phyloP scores from a whole-genome alignment of 2,797 vertebrate species.

The Muscicapa comitata region DNA sequence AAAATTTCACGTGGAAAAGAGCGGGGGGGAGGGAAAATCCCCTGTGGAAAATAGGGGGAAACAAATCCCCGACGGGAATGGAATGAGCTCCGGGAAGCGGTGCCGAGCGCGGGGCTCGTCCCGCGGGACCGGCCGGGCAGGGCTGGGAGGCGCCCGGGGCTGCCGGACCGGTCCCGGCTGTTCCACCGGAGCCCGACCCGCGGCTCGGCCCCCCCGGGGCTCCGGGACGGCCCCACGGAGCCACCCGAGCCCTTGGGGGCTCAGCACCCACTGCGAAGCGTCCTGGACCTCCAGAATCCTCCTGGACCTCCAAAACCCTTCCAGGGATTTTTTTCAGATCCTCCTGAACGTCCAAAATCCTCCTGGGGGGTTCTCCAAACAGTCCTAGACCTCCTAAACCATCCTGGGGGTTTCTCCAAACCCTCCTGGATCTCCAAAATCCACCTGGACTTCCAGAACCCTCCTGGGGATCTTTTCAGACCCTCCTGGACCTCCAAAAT shows the following conservation, averaged over 20 bases:
- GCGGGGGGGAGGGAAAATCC: too few relatives aligned
- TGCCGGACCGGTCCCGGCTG: neutral
- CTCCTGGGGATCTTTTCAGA: too few relatives aligned
- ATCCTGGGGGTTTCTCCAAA: too few relatives aligned
- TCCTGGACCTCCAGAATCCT: too few relatives aligned
- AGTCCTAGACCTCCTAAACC: too few relatives aligned
- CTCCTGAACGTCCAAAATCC: too few relatives aligned
- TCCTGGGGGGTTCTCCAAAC: fast-evolving
- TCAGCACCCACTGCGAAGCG: neutral
- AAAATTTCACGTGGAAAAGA: neutral
- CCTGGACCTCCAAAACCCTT: neutral
- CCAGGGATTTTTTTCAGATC: too few relatives aligned
- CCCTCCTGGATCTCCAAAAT: too few relatives aligned
- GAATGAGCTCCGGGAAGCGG: neutral
- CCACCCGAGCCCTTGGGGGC: neutral
- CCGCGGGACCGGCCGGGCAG: neutral
- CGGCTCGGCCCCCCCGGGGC: neutral
- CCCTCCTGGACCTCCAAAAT: fast-evolving
- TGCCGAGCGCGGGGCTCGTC: neutral
- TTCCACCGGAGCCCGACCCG: neutral
- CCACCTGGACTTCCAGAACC: too few relatives aligned
- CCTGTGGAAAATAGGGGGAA: too few relatives aligned
- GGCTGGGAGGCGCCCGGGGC: neutral
- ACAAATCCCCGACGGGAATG: too few relatives aligned
- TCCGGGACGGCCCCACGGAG: neutral